Evolutionary conservation across 2,888 invertebrate species (phyloP).

Genomic region (Hololepta plana): DNA sequence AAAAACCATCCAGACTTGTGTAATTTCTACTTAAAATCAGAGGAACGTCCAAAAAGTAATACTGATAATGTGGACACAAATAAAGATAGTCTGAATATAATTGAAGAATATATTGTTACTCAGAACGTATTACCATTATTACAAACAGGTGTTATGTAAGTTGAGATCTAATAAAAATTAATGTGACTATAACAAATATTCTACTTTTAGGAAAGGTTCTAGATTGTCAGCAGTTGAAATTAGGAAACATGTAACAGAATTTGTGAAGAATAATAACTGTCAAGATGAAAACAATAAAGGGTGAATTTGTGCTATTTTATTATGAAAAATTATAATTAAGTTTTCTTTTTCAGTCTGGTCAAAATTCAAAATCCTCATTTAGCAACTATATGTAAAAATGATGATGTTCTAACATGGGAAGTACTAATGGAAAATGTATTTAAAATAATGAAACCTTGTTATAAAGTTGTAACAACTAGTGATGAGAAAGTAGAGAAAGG

Average conservation of each 20-base stretch:
- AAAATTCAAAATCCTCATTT: slow-evolving; percentile 33
- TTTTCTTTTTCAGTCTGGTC: slow-evolving; percentile 28
- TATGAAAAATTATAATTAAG: slow-evolving; percentile 6
- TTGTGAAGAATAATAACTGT: slow-evolving; percentile 43
- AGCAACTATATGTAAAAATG: slow-evolving; percentile 22
- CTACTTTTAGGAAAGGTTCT: slow-evolving; percentile 20
- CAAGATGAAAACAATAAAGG: slow-evolving; percentile 28
- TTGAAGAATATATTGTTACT: slow-evolving; percentile 52
- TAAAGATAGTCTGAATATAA: slow-evolving; percentile 30
- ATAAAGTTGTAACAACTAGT: slow-evolving; percentile 40
- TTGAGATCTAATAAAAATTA: slow-evolving; percentile 5
- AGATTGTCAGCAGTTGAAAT: slow-evolving; percentile 33
- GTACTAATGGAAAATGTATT: slow-evolving; percentile 46
- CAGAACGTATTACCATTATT: slow-evolving; percentile 45
- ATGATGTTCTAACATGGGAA: slow-evolving; percentile 44
- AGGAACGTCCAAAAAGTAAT: slow-evolving; percentile 17
- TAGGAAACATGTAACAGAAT: slow-evolving; percentile 47
- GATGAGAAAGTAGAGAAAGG: slow-evolving; percentile 37
- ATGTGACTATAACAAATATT: slow-evolving; percentile 2
- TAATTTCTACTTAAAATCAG: slow-evolving; percentile 27
- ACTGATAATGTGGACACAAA: slow-evolving; percentile 14
- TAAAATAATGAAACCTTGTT: slow-evolving; percentile 52
- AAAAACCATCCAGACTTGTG: slow-evolving; percentile 35
- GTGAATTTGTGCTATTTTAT: slow-evolving; percentile 9
- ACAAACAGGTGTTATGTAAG: slow-evolving; percentile 34